Evolutionary conservation across 2,888 invertebrate genomes (phyloP), one percentile per base, ranked within the genome.

Genomic region (Drosophila vallismaia): DNA sequence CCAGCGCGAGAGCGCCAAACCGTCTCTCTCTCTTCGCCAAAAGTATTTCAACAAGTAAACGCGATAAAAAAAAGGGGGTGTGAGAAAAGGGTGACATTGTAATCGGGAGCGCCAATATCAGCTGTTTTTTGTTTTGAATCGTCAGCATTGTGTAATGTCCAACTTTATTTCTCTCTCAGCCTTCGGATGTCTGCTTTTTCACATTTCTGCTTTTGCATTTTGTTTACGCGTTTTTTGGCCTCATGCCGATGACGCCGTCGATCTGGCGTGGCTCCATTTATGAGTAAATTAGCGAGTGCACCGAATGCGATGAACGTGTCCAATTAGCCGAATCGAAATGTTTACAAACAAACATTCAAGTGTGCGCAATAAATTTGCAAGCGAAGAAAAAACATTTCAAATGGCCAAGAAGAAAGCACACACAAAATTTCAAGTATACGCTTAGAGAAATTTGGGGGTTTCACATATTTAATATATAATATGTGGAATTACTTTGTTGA

Each of bases 71-170:
- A 7, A 14, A 36, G 40, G 40, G 19, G 40, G 40, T 42, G 40
- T 14, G 40, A 14, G 40, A 42, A 19, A 42, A 42, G 8, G 4
- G 10, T 7, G 40, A n/a, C 36, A 24, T 26, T 33, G 51, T 38
- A 44, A 62, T 45, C 50, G 64, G 55, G 73, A 59, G 64, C 33
- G 42, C 48, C 38, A 53, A 55, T 75, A 53, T 74, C 85, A 86
- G 87, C 85, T 86, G 85, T 86, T 86, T 77, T 85, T 83, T 86
- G 85, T 86, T 86, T 77, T 79, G 81, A 73, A 67, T 54, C 57
- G 40, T 45, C 50, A n/a, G 14, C 44, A 52, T 74, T 79, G 73
- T 77, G 74, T 79, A 72, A 77, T 74, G 29, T 12, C 31, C 8
- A 44, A 24, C 44, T 36, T 42, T 19, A 42, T 42, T 42, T 19